phyloP scores from a whole-genome alignment of 2,888 invertebrate genomes.

The Biston stratarius region DNA sequence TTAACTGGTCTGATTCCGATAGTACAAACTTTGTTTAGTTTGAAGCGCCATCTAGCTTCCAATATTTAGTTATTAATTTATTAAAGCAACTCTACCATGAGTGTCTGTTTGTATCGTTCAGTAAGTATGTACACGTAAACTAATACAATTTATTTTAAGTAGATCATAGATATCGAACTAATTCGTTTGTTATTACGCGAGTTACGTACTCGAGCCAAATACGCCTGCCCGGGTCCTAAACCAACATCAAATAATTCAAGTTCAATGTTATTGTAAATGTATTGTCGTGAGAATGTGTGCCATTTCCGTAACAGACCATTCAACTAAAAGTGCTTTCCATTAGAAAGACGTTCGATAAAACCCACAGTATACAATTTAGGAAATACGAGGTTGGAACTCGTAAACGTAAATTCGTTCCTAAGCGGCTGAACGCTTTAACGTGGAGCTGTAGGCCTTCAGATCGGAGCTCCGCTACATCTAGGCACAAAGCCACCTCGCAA shows the following conservation, averaged over 20 bases:
- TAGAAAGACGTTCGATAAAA: constrained; percentile 59
- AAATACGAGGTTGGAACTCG: constrained; percentile 59
- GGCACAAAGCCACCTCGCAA: constrained; percentile 57
- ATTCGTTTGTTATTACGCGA: constrained; percentile 8
- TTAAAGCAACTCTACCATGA: too few species aligned
- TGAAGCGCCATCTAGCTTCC: too few species aligned
- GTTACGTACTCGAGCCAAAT: constrained; percentile 17
- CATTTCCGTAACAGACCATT: constrained; percentile 41
- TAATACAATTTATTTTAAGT: not conserved
- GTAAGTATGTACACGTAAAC: not conserved
- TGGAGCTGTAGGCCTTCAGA: constrained; percentile 59
- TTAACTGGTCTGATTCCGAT: too few species aligned
- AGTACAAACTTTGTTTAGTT: too few species aligned
- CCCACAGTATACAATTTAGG: constrained; percentile 60
- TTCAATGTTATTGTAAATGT: constrained; percentile 34
- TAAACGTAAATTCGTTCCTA: constrained; percentile 68
- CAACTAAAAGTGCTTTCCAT: constrained; percentile 50
- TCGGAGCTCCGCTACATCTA: constrained; percentile 57
- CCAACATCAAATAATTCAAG: constrained; percentile 35
- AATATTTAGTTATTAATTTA: too few species aligned
- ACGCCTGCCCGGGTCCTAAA: constrained; percentile 20
- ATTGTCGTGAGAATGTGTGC: constrained; percentile 34
- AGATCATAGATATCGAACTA: not conserved
- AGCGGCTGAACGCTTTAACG: constrained; percentile 62
- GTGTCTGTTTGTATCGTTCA: not conserved